Base-by-base conservation (phyloP, 2,888 invertebrate genomes). In the Drosophila putrida region DNA sequence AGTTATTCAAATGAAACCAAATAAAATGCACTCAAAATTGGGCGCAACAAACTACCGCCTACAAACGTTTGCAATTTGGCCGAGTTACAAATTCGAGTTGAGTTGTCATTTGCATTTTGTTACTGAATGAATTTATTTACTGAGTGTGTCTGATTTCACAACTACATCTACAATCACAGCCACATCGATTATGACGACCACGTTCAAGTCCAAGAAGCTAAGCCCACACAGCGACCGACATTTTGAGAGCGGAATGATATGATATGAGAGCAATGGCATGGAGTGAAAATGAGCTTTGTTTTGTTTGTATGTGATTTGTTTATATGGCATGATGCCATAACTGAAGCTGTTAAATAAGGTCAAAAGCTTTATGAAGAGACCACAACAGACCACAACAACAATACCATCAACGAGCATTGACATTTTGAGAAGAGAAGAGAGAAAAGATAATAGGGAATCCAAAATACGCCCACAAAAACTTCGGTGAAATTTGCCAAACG, bases 221-320 rank as follows among this genome's bases (percentile, higher is more conserved):
- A 74, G 78, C 85, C 84, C 88, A 85, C 85, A 85, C 87, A 75
- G 46, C 58, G 54, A 51, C 49, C 58, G 54, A 51, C 49, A 63
- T 25, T 70, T 62, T 31, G 68, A 68, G 63, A 68, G 71, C 66
- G 67, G 75, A 64, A 68, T 63, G n/a, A 81, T 66, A n/a, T n/a
- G n/a, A n/a, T 72, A 71, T 68, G 57, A 59, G 66, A 66, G 75
- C 75, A 64, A 62, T 67, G 73, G 63, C 86, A 85, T 85, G 81
- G 72, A 86, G 85, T 85, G 85, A 88, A 85, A 88, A 86, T 85
- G 88, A 82, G 78, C 87, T 83, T 83, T 75, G 88, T 77, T 84
- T 87, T 87, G 78, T 84, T 84, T 84, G n/a, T n/a, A 75, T 81
- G 71, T 78, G 78, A 74, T 80, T 75, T 83, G 82, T 83, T 83